Conservation (phyloP, 2,888 invertebrate species). For the Alitta virens region DNA sequence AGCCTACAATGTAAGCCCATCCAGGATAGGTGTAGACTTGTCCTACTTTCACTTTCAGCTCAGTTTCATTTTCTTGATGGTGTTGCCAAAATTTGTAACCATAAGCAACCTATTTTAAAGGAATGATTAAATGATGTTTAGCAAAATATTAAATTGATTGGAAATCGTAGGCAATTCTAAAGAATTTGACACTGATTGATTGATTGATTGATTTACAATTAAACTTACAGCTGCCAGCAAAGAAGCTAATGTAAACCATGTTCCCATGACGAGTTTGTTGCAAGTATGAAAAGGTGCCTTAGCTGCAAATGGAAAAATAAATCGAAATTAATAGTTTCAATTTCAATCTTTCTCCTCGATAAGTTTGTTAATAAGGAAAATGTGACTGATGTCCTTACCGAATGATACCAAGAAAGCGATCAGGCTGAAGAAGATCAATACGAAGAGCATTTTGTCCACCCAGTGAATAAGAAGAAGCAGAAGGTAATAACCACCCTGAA, state of each 20-base stretch:
- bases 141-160: too few species aligned
- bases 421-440: constrained; percentile 7
- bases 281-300: neutral
- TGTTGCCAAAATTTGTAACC: neutral
- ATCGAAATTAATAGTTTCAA: neutral
- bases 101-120: too few species aligned
- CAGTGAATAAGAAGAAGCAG: constrained; percentile 3
- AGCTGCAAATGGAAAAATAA: neutral
- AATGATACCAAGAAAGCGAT: constrained; percentile 3
- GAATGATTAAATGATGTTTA: too few species aligned
- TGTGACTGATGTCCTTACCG: neutral
- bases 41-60: neutral
- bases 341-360: too few species aligned
- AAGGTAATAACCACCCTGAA: constrained; percentile 13
- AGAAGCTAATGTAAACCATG: constrained; percentile 3
- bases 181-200: too few species aligned
- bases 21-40: constrained; percentile 1
- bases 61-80: neutral
- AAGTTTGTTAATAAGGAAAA: neutral
- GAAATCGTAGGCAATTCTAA: too few species aligned
- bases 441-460: constrained; percentile 2
- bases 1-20: constrained; percentile 11
- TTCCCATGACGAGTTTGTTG: neutral
- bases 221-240: constrained; percentile 7
- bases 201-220: too few species aligned